Evolutionary conservation across 2,888 invertebrate species (phyloP).

Genomic region (Parnassius glacialis): DNA sequence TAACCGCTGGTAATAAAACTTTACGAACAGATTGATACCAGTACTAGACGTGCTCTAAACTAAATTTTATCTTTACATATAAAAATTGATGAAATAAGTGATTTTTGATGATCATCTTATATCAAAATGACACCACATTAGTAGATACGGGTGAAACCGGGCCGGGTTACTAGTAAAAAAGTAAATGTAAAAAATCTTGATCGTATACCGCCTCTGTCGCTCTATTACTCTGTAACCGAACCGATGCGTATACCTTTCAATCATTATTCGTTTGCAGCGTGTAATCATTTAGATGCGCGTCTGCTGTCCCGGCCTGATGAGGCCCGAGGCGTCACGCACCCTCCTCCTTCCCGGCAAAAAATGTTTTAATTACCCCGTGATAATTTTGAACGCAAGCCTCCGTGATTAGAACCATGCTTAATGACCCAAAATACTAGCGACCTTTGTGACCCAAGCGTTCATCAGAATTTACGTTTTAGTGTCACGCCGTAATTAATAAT

Average conservation of each 20-base stretch:
- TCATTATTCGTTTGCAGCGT: conserved; percentile 68
- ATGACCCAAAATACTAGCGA: conserved; percentile 4
- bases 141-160: too few species aligned
- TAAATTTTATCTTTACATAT: too few species aligned
- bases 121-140: too few species aligned
- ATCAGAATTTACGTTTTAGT: not conserved
- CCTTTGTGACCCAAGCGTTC: not conserved
- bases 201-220: conserved; percentile 12
- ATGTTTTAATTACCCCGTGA: conserved; percentile 69
- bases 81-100: too few species aligned
- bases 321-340: conserved; percentile 54
- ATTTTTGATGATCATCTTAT: too few species aligned
- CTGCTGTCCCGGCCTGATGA: conserved; percentile 54
- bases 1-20: too few species aligned
- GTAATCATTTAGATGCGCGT: conserved; percentile 76
- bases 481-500: too few species aligned
- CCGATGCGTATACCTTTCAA: conserved; percentile 70
- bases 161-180: too few species aligned
- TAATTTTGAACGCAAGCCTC: conserved; percentile 43
- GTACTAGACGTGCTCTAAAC: too few species aligned
- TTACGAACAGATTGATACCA: too few species aligned
- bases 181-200: too few species aligned
- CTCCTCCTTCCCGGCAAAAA: conserved; percentile 36
- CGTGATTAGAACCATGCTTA: conserved; percentile 28
- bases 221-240: conserved; percentile 41